Evolutionary conservation across 1,140 invertebrate species (phyloP), one percentile per base, ranked within the genome.

Genomic region (Eumeta japonica): DNA sequence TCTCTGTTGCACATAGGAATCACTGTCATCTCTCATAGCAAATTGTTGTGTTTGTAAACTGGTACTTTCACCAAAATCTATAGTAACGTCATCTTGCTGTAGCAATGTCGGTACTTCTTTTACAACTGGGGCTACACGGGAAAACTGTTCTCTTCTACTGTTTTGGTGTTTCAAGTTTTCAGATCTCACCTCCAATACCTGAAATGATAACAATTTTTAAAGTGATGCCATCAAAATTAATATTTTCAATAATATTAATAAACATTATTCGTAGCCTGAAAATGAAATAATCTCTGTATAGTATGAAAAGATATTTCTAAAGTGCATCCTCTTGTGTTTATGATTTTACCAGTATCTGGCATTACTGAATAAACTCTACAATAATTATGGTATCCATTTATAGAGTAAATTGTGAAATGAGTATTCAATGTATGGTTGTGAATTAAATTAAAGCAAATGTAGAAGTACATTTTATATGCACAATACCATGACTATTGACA

Each of bases 101-200:
- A 76, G 70, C 16, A 81, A 50, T 17, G 78, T 75, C 5, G 83
- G 84, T 11, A 82, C 81, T 60, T 85, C 80, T 54, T 81, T 83
- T 11, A 87, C 83, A 32, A 81, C 78, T 42, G 88, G 82, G 2
- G 88, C 77, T 19, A 84, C 86, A 68, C 88, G 86, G 27, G 93
- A 92, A 71, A 97, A 99, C 53, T 97, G 92, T 65, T 98, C 94
- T 47, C 94, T 79, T 57, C 96, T 81, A 41, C 75, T 86, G 64
- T 96, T 94, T 59, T 98, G 94, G 53, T 96, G 90, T 71, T 94
- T 96, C 64, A 99, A 79, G 79, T 97, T 99, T 87, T 97, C 77
- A 17, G 85, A 83, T 59, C 92, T 77, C 12, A 93, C 87, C 82
- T 94, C 90, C 16, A 95, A 75, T 28, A 94, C 90, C 75, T 77